These are phyloP conservation scores for Musca domestica DNA, from an alignment of 1,140 invertebrate species.

Conservation along the genomic window DNA sequence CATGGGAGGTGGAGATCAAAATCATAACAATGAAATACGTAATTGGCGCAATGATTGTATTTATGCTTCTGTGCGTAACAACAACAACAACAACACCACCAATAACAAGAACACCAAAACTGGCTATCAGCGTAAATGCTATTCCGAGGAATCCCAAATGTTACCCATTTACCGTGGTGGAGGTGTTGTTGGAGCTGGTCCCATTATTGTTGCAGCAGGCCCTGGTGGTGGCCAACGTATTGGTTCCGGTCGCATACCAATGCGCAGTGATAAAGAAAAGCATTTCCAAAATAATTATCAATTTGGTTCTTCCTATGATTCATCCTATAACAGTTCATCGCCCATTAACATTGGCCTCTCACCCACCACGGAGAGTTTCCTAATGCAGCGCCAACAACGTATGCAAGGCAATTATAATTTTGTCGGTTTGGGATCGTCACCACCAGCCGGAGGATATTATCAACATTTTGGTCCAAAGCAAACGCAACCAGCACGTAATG, in stretches of 20 bases:
- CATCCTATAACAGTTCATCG: neutral
- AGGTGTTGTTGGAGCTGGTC: neutral
- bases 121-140: constrained; percentile 26
- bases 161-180: neutral
- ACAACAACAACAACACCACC: constrained; percentile 31
- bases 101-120: constrained; percentile 17
- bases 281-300: constrained; percentile 10
- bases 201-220: neutral
- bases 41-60: constrained; percentile 52
- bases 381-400: constrained; percentile 71
- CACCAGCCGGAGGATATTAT: neutral
- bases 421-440: neutral
- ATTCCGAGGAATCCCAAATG: neutral
- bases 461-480: neutral
- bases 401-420: constrained; percentile 6
- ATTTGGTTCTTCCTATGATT: neutral
- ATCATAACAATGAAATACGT: constrained; percentile 30
- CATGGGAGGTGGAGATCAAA: neutral
- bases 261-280: too few relatives aligned
- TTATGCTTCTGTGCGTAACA: constrained; percentile 36
- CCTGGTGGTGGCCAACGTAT: constrained; percentile 15
- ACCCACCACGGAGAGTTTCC: constrained; percentile 77
- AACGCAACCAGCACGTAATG: neutral
- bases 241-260: constrained; percentile 19
- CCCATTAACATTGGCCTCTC: constrained; percentile 70